Conservation (phyloP, 2,888 invertebrate species). For the Diaprepes abbreviatus region DNA sequence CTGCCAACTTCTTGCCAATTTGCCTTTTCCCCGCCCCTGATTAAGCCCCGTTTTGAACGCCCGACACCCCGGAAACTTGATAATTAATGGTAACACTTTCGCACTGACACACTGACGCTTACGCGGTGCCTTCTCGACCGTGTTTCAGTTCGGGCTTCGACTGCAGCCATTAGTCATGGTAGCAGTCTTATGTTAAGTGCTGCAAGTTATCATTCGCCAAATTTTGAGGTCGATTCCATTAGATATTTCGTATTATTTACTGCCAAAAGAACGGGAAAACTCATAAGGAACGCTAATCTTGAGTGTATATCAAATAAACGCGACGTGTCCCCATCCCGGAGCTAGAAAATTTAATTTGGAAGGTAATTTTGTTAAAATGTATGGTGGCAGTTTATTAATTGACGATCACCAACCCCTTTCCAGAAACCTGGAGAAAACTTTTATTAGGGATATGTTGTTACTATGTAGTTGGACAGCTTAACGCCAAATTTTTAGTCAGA, state of each 20-base stretch:
- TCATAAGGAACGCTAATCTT: constrained; percentile 3
- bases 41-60: constrained; percentile 31
- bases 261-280: constrained; percentile 17
- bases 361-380: neutral
- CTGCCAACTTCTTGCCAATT: constrained; percentile 33
- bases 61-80: constrained; percentile 33
- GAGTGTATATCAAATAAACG: neutral
- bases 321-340: neutral
- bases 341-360: neutral
- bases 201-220: constrained; percentile 45
- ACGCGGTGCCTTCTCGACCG: constrained; percentile 34
- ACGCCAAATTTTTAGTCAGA: too few species aligned
- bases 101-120: constrained; percentile 42
- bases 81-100: constrained; percentile 49
- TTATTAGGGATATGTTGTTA: too few species aligned
- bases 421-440: too few species aligned
- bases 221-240: constrained; percentile 36
- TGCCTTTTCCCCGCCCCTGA: constrained; percentile 38
- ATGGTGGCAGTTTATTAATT: too few species aligned
- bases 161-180: constrained; percentile 38
- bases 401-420: too few species aligned
- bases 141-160: constrained; percentile 20
- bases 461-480: too few species aligned
- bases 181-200: constrained; percentile 42
- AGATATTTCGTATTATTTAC: constrained; percentile 37